phyloP scores from a whole-genome alignment of 2,888 invertebrate genomes.

The Orchesella flavescens region DNA sequence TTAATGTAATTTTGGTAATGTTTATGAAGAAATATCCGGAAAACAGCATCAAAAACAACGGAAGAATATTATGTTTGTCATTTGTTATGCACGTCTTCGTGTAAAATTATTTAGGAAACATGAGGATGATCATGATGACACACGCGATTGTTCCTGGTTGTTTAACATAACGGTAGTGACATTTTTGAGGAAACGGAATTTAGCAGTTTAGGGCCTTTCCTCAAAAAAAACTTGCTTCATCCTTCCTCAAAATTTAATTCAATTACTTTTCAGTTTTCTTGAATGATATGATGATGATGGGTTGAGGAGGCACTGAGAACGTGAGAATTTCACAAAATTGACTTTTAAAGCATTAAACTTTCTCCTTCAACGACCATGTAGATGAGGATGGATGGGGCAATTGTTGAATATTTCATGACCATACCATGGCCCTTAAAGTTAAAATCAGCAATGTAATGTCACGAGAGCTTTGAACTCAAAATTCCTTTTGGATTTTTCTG shows the following conservation, averaged over 20 bases:
- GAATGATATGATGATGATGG: no score
- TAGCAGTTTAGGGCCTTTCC: background rate
- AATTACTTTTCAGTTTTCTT: no score
- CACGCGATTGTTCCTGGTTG: constrained; percentile 13
- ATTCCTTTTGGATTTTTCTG: background rate
- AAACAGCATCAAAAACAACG: constrained; percentile 46
- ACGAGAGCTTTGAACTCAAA: constrained; percentile 24
- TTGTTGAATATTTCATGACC: background rate
- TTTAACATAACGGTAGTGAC: constrained; percentile 34
- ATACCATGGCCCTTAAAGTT: background rate
- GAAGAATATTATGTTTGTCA: constrained; percentile 43
- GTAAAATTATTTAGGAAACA: constrained; percentile 29
- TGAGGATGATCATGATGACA: constrained; percentile 15
- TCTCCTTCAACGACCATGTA: constrained; percentile 48
- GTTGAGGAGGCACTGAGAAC: no score
- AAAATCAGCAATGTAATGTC: constrained; percentile 13
- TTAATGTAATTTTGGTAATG: constrained; percentile 46
- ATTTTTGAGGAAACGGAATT: constrained; percentile 6
- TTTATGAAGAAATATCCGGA: background rate
- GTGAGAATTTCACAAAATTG: background rate
- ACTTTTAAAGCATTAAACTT: constrained; percentile 27
- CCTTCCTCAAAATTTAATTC: no score
- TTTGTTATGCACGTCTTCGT: constrained; percentile 59
- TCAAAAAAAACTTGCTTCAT: no score
- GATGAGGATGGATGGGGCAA: no score